phyloP scores from a whole-genome alignment of 1,140 invertebrate genomes.

The Drosophila pachea region DNA sequence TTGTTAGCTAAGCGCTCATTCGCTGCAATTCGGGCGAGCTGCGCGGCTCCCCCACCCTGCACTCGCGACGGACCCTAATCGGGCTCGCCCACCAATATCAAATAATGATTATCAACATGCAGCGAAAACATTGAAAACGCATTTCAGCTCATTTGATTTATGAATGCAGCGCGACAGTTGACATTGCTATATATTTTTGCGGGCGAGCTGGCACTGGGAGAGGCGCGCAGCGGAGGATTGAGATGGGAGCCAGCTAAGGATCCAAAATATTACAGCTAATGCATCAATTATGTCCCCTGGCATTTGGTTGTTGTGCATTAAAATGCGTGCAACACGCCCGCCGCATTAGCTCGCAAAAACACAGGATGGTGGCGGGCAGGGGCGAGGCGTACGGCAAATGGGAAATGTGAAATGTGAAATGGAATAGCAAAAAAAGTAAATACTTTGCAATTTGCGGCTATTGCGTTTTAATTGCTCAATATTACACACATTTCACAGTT shows the following conservation, averaged over 20 bases:
- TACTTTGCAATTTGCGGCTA: constrained; percentile 50
- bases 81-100: constrained; percentile 47
- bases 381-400: constrained; percentile 11
- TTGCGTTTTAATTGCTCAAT: constrained; percentile 64
- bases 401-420: constrained; percentile 19
- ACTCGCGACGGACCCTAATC: constrained; percentile 13
- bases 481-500: constrained; percentile 36
- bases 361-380: too few species aligned
- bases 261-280: constrained; percentile 56
- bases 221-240: not conserved
- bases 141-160: constrained; percentile 74
- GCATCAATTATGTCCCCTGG: constrained; percentile 66
- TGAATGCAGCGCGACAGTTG: constrained; percentile 66
- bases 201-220: constrained; percentile 3
- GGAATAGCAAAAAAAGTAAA: constrained; percentile 12
- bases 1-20: constrained; percentile 55
- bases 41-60: not conserved
- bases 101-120: constrained; percentile 72
- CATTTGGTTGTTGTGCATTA: constrained; percentile 39
- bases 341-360: constrained; percentile 18
- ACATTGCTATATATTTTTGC: constrained; percentile 32
- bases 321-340: constrained; percentile 48
- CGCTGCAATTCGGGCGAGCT: constrained; percentile 19
- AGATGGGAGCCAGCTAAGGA: not conserved
- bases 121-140: constrained; percentile 68